These are phyloP conservation scores for Pogonophryne albipinna DNA, from an alignment of 2,797 vertebrate species.

Conservation along the genomic window DNA sequence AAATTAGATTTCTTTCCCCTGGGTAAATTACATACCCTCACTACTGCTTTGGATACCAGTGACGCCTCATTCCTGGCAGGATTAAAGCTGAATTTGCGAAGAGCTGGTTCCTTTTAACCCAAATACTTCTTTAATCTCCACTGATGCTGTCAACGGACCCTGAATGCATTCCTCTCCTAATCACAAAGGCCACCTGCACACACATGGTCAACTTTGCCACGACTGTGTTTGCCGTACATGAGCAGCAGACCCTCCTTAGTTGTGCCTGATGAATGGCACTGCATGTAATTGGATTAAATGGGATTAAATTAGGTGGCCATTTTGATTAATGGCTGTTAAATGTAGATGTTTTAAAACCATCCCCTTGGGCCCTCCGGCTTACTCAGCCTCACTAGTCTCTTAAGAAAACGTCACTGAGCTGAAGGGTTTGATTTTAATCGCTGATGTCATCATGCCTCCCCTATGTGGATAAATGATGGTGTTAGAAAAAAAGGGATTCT, in stretches of 20 bases:
- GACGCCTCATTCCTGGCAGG: not conserved
- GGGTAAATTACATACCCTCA: not conserved
- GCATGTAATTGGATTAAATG: slow-evolving; percentile 72
- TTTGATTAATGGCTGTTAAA: slow-evolving; percentile 62
- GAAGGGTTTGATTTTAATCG: slow-evolving; percentile 35
- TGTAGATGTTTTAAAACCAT: slow-evolving; percentile 66
- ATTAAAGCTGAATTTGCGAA: slow-evolving; percentile 4
- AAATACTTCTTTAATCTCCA: slow-evolving; percentile 6
- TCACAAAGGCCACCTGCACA: slow-evolving; percentile 5
- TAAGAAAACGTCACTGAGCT: slow-evolving; percentile 29
- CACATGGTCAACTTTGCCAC: not conserved
- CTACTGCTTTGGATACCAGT: not conserved
- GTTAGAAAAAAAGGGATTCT: slow-evolving; percentile 11
- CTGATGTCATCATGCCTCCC: slow-evolving; percentile 33
- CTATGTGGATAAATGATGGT: slow-evolving; percentile 29
- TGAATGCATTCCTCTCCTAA: slow-evolving; percentile 13
- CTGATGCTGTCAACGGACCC: slow-evolving; percentile 4
- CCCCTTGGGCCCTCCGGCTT: slow-evolving; percentile 30
- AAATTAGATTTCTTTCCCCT: not conserved
- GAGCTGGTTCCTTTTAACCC: slow-evolving; percentile 14
- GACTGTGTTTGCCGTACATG: not conserved
- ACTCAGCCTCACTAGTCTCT: slow-evolving; percentile 29
- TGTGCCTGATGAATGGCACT: slow-evolving; percentile 53
- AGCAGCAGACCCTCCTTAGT: slow-evolving; percentile 20
- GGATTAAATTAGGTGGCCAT: slow-evolving; percentile 71